These are phyloP conservation scores for Eubasilissa splendida DNA, from an alignment of 2,888 invertebrate genomes.

Conservation along the genomic window DNA sequence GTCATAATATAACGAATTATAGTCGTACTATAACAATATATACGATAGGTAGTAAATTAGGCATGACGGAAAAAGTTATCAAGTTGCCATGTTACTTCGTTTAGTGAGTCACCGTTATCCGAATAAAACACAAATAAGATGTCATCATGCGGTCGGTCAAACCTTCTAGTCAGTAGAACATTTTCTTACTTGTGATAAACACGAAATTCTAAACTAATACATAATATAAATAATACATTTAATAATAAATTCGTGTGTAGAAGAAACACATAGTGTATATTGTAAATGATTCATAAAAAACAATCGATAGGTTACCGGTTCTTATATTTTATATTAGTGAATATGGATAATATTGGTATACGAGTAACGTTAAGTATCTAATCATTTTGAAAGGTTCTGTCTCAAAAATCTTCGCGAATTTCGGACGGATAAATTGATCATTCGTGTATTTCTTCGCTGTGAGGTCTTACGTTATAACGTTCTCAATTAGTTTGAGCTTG, in stretches of 20 bases:
- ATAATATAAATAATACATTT: constrained; percentile 55
- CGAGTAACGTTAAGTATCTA: not conserved
- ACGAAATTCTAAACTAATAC: constrained; percentile 59
- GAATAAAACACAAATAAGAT: no score
- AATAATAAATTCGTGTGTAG: not conserved
- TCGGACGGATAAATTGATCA: not conserved
- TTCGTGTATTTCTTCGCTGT: no score
- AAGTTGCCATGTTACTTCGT: constrained; percentile 17
- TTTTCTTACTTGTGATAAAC: constrained; percentile 55
- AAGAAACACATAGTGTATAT: not conserved
- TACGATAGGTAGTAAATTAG: constrained; percentile 54
- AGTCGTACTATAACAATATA: constrained; percentile 54
- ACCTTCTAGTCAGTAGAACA: constrained; percentile 30
- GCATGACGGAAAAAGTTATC: constrained; percentile 45
- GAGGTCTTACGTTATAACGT: no score
- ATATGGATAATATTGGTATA: constrained; percentile 17
- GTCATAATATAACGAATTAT: constrained; percentile 55
- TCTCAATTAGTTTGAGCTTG: no score
- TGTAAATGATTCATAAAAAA: constrained; percentile 30
- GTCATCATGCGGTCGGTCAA: no score
- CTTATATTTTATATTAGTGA: constrained; percentile 8
- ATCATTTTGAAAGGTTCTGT: not conserved
- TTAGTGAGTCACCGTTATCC: no score
- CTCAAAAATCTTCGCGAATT: not conserved
- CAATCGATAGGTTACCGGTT: no score